Conservation (phyloP, 2,888 invertebrate species). For the Ephialtes manifestator region DNA sequence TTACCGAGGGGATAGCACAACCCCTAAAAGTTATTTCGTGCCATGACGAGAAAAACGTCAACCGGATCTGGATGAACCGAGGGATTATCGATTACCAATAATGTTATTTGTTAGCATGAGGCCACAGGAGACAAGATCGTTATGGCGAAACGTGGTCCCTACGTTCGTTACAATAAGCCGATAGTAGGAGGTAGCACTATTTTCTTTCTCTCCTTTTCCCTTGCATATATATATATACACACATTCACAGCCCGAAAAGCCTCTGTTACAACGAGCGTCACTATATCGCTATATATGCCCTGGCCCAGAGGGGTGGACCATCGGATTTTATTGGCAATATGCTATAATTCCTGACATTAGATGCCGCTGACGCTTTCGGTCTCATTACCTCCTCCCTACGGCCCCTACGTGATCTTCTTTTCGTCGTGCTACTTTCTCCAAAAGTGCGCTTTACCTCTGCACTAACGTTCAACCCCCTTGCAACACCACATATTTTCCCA, state of each 20-base stretch:
- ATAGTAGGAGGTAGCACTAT: constrained; percentile 29
- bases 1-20: constrained; percentile 1
- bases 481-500: constrained; percentile 27
- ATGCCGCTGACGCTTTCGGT: constrained; percentile 85
- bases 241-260: constrained; percentile 37
- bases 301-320: constrained; percentile 75
- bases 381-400: constrained; percentile 83
- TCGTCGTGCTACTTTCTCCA: constrained; percentile 71
- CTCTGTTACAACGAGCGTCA: constrained; percentile 55
- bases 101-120: constrained; percentile 58
- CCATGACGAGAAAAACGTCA: constrained; percentile 68
- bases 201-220: constrained; percentile 21
- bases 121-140: constrained; percentile 74
- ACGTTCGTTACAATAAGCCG: constrained; percentile 84
- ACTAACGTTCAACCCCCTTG: constrained; percentile 68
- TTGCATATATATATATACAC: constrained; percentile 31
- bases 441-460: neutral
- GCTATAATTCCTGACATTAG: constrained; percentile 86
- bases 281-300: constrained; percentile 50
- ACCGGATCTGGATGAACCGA: constrained; percentile 53
- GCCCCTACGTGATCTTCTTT: constrained; percentile 81
- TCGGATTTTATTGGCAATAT: constrained; percentile 86
- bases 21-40: constrained; percentile 34
- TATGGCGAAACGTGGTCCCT: constrained; percentile 80
- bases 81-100: constrained; percentile 82